Percentiles rank a stretch among this genome's conserved stretches.
These are phyloP conservation scores for Eueremaeus valkanovi DNA, from an alignment of 2,888 invertebrate species.

Conservation along the genomic window DNA sequence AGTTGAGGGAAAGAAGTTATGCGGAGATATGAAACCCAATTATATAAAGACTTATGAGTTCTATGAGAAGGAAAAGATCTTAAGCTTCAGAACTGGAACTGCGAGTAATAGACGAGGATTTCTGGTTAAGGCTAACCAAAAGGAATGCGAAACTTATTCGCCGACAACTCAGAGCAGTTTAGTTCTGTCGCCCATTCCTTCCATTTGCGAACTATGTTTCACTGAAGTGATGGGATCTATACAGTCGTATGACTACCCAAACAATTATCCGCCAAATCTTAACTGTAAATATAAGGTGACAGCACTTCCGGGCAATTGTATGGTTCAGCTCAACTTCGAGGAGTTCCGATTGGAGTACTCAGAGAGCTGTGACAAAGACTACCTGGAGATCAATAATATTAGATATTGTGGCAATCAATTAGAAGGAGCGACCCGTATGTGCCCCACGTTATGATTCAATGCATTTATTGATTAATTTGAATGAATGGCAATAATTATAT, in stretches of 20 bases:
- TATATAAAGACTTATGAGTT: conserved; percentile 37
- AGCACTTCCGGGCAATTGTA: conserved; percentile 46
- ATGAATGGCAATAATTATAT: background rate
- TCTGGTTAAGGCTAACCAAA: conserved; percentile 46
- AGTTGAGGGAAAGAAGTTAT: conserved; percentile 47
- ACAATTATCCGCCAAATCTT: conserved; percentile 46
- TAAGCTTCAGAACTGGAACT: conserved; percentile 46
- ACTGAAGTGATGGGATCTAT: conserved; percentile 47
- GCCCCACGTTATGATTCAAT: background rate
- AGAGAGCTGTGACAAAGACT: conserved; percentile 46
- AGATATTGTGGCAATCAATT: conserved; percentile 49
- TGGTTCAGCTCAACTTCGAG: conserved; percentile 47
- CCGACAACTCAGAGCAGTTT: background rate
- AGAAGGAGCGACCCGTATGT: conserved; percentile 48
- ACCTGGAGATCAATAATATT: conserved; percentile 47
- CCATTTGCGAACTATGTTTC: conserved; percentile 46
- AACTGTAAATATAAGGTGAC: conserved; percentile 46
- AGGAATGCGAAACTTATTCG: conserved; percentile 44
- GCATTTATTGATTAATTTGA: background rate
- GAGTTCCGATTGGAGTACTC: conserved; percentile 46
- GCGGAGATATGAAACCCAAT: conserved; percentile 44
- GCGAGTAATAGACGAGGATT: conserved; percentile 47
- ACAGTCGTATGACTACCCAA: conserved; percentile 47
- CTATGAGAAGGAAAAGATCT: conserved; percentile 44
- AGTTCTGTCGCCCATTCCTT: conserved; percentile 33